These are phyloP conservation scores for Mizuhopecten yessoensis DNA, from an alignment of 1,140 invertebrate species.

Conservation along the genomic window DNA sequence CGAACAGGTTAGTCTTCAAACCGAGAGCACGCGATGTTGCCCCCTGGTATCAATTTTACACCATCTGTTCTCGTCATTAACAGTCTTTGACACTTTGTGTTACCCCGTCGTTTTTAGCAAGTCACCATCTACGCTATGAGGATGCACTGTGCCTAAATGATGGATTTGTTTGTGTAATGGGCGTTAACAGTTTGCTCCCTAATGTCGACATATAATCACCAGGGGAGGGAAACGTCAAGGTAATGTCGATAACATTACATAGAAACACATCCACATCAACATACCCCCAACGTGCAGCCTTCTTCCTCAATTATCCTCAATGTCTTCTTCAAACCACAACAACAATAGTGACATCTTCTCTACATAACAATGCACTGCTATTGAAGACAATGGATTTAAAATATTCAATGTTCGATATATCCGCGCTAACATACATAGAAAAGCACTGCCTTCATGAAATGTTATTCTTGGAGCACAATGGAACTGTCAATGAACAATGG, in stretches of 20 bases:
- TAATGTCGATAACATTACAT: not conserved
- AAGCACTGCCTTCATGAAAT: too few relatives aligned
- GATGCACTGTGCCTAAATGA: not conserved
- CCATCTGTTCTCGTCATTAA: not conserved
- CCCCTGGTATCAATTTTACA: not conserved
- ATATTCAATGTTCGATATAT: too few relatives aligned
- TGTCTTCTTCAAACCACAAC: not conserved
- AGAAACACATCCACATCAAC: not conserved
- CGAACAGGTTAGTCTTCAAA: too few relatives aligned
- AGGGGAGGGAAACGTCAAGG: not conserved
- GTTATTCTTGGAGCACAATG: too few relatives aligned
- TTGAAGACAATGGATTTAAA: too few relatives aligned
- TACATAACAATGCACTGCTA: too few relatives aligned
- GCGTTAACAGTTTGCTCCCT: not conserved
- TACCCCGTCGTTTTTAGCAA: not conserved
- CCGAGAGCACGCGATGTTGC: too few relatives aligned
- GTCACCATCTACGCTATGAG: conserved; percentile 11
- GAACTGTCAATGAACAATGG: too few relatives aligned
- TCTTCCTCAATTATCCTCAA: not conserved
- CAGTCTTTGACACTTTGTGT: not conserved
- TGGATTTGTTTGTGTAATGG: conserved; percentile 6
- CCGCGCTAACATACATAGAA: too few relatives aligned
- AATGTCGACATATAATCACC: conserved; percentile 6
- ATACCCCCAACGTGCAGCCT: not conserved
- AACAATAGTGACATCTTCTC: too few relatives aligned